Base-by-base conservation (phyloP, 2,888 invertebrate genomes). In the Nineta flava region DNA sequence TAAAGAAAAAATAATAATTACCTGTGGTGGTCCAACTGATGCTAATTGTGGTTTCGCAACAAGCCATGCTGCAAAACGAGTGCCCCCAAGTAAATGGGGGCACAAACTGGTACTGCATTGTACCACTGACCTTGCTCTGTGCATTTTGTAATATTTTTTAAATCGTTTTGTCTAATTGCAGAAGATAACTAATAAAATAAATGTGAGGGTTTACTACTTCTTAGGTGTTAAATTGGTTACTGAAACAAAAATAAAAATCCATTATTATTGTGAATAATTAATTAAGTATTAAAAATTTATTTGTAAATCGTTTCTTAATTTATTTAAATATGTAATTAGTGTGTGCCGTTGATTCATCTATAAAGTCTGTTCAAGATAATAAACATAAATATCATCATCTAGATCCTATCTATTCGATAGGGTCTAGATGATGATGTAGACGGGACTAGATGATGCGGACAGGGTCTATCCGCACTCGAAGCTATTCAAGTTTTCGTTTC, bases 21-120 rank as follows among this genome's bases (percentile, higher is more conserved):
- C 50, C 48, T 31, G 46, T 46, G 46, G 44, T 41, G 21, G 15
- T 17, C 32, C 43, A 17, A 46, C 49, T 17, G 65, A 69, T 66
- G 61, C 70, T 67, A 70, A 62, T 55, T 67, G 71, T 59, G 73
- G 71, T 68, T 74, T 75, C 56, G 76, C 75, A 47, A 85, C 69
- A 52, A 88, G 75, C 88, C 88, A 88, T 65, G 81, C 77, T 58
- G 84, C 85, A 67, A 88, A 83, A 63, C 81, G 78, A 65, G 83
- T 73, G 55, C 75, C 49, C 10, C 49, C 49, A 10, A 49, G 21
- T 17, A 49, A 45, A 34, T 49, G 49, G 34, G 49, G 49, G 34
- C 49, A 49, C 31, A 49, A 73, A 52, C 78, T 83, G 55, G 76
- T 68, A 55, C 75, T 75, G 62, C 80, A 76, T 55, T 73, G 79